A percentile compares a stretch with the other conserved stretches of the same genome.
phyloP scores from a whole-genome alignment of 2,797 vertebrate species.

The Thamnophis elegans region DNA sequence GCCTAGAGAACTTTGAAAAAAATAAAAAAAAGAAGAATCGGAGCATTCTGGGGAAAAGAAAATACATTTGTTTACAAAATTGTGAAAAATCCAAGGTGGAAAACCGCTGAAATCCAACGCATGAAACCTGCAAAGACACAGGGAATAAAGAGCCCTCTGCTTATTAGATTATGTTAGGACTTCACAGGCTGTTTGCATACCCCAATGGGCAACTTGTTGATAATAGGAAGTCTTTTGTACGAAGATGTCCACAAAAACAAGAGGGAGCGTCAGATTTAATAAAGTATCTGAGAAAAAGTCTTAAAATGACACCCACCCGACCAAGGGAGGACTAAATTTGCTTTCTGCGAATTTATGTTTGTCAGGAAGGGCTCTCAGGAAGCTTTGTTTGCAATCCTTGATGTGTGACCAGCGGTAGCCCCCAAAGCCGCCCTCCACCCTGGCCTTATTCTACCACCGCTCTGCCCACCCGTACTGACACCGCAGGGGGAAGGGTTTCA shows the following conservation, averaged over 20 bases:
- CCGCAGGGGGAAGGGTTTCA: slow-evolving; percentile 96
- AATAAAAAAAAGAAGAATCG: neutral
- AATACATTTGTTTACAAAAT: slow-evolving; percentile 12
- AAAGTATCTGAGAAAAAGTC: slow-evolving; percentile 76
- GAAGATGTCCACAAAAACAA: slow-evolving; percentile 67
- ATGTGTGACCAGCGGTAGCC: slow-evolving; percentile 96
- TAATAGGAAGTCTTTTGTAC: slow-evolving; percentile 71
- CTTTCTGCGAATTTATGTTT: slow-evolving; percentile 88
- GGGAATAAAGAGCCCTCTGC: slow-evolving; percentile 41
- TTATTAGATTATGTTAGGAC: slow-evolving; percentile 70
- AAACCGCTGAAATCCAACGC: slow-evolving; percentile 55
- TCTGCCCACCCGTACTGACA: slow-evolving; percentile 99
- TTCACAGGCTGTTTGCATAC: slow-evolving; percentile 69
- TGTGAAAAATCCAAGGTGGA: slow-evolving; percentile 36
- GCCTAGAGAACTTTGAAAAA: neutral
- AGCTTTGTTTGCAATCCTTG: slow-evolving; percentile 97
- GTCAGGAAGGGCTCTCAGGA: slow-evolving; percentile 86
- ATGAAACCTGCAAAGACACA: slow-evolving; percentile 47
- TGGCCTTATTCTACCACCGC: slow-evolving; percentile 81
- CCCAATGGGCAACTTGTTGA: slow-evolving; percentile 77
- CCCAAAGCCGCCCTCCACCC: slow-evolving; percentile 82
- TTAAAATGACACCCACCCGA: slow-evolving; percentile 77
- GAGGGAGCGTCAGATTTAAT: slow-evolving; percentile 75
- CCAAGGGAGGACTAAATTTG: slow-evolving; percentile 83
- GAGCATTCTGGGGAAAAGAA: rapidly evolving